Conservation (phyloP, 2,888 invertebrate species). For the Girardia tigrina region DNA sequence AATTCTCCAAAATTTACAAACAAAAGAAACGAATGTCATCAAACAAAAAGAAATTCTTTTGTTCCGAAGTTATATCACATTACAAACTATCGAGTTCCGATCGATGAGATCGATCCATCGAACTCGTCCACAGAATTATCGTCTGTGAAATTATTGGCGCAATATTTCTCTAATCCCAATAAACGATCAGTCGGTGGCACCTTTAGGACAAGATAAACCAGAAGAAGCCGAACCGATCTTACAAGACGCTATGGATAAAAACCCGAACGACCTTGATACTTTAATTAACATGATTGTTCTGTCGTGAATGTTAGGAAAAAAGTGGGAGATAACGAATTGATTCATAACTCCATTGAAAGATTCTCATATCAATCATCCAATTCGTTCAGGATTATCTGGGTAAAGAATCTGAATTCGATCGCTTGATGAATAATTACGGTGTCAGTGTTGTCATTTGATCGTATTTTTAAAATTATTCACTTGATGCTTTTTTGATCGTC, state of each 20-base stretch:
- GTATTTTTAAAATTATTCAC: no score
- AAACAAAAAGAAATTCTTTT: no score
- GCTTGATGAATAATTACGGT: neutral
- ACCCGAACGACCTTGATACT: slow-evolving; percentile 81
- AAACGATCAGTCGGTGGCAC: slow-evolving; percentile 78
- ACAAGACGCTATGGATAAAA: slow-evolving; percentile 68
- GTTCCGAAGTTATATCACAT: no score
- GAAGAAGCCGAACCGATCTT: slow-evolving; percentile 78
- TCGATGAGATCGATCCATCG: no score
- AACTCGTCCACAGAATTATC: no score
- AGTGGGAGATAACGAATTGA: slow-evolving; percentile 69
- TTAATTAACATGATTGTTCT: slow-evolving; percentile 77
- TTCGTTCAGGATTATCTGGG: slow-evolving; percentile 70
- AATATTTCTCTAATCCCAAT: no score
- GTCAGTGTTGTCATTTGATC: neutral
- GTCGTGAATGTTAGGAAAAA: slow-evolving; percentile 71
- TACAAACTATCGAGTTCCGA: no score
- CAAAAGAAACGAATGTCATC: no score
- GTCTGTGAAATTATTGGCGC: no score
- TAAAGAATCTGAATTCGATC: slow-evolving; percentile 55
- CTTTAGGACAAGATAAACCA: slow-evolving; percentile 67
- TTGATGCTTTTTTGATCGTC: no score
- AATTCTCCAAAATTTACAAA: no score
- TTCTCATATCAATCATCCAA: slow-evolving; percentile 70
- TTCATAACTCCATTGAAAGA: slow-evolving; percentile 81